These are phyloP conservation scores for Heptranchias perlo DNA, from an alignment of 2,113 vertebrate genomes.

Conservation along the genomic window DNA sequence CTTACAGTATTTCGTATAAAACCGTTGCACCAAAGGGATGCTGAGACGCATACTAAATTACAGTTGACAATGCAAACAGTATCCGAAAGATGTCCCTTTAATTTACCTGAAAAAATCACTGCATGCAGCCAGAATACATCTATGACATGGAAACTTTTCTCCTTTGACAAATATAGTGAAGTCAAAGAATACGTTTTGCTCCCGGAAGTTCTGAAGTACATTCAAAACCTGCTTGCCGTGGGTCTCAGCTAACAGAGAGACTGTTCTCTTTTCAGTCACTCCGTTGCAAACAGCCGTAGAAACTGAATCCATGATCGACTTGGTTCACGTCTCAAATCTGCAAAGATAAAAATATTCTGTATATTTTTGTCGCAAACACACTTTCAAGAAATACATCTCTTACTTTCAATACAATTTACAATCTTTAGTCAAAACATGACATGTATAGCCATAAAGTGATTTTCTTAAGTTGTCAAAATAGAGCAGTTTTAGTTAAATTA, in stretches of 20 bases:
- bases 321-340: conserved; percentile 17
- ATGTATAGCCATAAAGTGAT: not conserved
- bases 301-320: conserved; percentile 31
- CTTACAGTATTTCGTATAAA: not conserved
- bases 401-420: not conserved
- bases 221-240: conserved; percentile 82
- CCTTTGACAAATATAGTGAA: conserved; percentile 82
- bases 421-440: no score
- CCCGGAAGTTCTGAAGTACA: conserved; percentile 77
- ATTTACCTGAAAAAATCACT: conserved; percentile 96
- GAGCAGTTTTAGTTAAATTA: not conserved
- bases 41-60: not conserved
- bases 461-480: not conserved
- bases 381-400: not conserved
- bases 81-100: not conserved
- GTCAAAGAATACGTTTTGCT: conserved; percentile 80
- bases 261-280: conserved; percentile 60
- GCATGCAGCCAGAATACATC: conserved; percentile 87
- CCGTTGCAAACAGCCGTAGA: conserved; percentile 58
- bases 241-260: conserved; percentile 70
- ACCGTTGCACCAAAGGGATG: not conserved
- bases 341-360: conserved; percentile 17
- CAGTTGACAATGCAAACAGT: not conserved
- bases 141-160: conserved; percentile 78
- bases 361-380: not conserved